Base-by-base conservation (phyloP, 1,140 invertebrate species). In the Panagrolaimus sp. region DNA sequence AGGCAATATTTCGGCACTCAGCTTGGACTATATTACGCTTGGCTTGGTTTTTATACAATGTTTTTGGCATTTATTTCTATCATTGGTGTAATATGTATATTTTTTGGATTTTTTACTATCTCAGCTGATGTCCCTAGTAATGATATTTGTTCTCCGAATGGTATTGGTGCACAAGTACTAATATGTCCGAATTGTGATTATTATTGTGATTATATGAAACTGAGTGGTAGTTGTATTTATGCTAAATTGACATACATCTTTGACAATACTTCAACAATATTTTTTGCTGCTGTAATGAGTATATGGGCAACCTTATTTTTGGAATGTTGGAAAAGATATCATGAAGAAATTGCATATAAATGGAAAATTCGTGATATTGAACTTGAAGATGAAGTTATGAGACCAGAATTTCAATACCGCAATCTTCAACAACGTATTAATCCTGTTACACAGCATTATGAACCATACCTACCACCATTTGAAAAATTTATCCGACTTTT, bases 401-500 rank as follows among this genome's bases (percentile, higher is more conserved):
- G 79, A 9, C 81, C 79, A n/a, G 79, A 82, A 62, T 81, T 79
- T 63, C 81, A 81, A 67, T 74, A 51, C 53, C 72, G 66, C 20
- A 67, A 76, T 13, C 62, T 75, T 5, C 78, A 64, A 31, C 79
- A 72, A 66, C 44, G 73, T 27, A 57, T 74, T 20, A 81, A 81
- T 71, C 74, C 79, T 25, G 79, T 83, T 13, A 81, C 79, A 8
- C 66, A 79, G 23, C 46, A 76, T 62, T 11, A 69, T 27, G 79
- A 81, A 25, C 79, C 79, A 11, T 83, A 81, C 61, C 47, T 81
- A 16, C 74, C 80, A 14, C 20, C 72, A 7, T 13, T 47, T 31
- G 65, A 79, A 61, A 72, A 74, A 51, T 44, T 64, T 25, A 31
- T 80, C 13, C 63, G 79, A 13, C 44, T 79, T 25, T 62, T 68